phyloP scores from a whole-genome alignment of 2,888 invertebrate genomes.

The Polylopha cassiicola region DNA sequence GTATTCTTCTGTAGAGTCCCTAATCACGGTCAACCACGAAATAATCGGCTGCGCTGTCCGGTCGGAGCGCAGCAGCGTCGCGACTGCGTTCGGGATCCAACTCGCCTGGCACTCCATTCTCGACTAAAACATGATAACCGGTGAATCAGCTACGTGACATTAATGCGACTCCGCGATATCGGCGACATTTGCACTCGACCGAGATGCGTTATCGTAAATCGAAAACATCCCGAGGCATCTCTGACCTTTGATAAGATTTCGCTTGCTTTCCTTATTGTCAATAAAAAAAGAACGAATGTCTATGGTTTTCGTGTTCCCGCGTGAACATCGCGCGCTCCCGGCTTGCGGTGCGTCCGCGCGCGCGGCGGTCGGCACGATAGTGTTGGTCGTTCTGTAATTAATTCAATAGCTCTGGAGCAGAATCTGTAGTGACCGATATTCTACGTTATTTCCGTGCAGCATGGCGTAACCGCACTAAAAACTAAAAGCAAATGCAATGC shows the following conservation, averaged over 20 bases:
- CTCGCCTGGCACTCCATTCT: conserved; percentile 64
- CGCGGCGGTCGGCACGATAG: conserved; percentile 63
- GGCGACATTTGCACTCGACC: conserved; percentile 69
- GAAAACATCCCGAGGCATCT: conserved; percentile 39
- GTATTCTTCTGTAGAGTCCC: conserved; percentile 65
- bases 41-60: conserved; percentile 56
- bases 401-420: conserved; percentile 61
- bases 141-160: conserved; percentile 60
- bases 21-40: conserved; percentile 63
- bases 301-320: conserved; percentile 28
- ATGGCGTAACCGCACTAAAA: conserved; percentile 70
- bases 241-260: conserved; percentile 45
- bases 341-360: conserved; percentile 62
- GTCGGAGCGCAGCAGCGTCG: conserved; percentile 60
- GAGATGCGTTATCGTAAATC: conserved; percentile 62
- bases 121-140: conserved; percentile 63
- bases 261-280: too few relatives aligned
- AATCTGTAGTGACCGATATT: conserved; percentile 73
- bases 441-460: conserved; percentile 70
- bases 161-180: conserved; percentile 26
- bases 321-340: conserved; percentile 52
- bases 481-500: conserved; percentile 69
- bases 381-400: conserved; percentile 59
- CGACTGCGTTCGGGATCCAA: conserved; percentile 72
- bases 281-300: too few relatives aligned